Evolutionary conservation across 2,113 vertebrate genomes (phyloP), one percentile per base, ranked within the genome.

Genomic region (Tetrax tetrax): DNA sequence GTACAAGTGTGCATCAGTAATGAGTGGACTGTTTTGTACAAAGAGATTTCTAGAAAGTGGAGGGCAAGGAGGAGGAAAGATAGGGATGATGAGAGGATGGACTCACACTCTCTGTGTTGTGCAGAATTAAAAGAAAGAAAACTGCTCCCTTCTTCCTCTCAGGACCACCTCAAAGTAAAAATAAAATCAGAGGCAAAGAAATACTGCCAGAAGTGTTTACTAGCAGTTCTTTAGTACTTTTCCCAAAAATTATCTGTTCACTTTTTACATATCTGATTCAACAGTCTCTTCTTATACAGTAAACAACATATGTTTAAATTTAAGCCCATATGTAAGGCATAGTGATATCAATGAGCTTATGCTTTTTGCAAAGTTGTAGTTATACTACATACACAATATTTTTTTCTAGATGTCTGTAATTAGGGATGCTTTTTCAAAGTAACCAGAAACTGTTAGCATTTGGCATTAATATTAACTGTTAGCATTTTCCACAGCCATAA

Each of bases 341-440:
- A 33, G 51, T 19, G 43, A 47, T 64, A 86, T 41, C 86, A 79
- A 20, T 51, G 53, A 83, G 64, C 48, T 43, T 93, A 29, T 16
- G 31, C 9, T 83, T 89, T 79, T 59, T 50, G 33, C 5, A 4
- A 45, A 93, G 72, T 37, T 65, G 37, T 72, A 85, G 45, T 50
- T 27, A 16, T 43, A 43, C 22, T 50, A 61, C 19, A 41, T 0
- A 59, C 35, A 61, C 20, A 89, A 21, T 31, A 68, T 57, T 91
- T 81, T 90, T 81, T 89, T 43, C 45, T 66, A 76, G 45, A 61
- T 24, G 14, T 38, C 83, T 94, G 79, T 79, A 93, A 83, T 61
- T 53, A 81, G 57, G 22, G 81, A 72, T 1, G 1, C 7, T 89
- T 93, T 84, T 79, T 65, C 38, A 82, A 94, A 89, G 69, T 29